Base-by-base conservation (phyloP, 2,797 vertebrate species). In the Enteromius fasciolatus region DNA sequence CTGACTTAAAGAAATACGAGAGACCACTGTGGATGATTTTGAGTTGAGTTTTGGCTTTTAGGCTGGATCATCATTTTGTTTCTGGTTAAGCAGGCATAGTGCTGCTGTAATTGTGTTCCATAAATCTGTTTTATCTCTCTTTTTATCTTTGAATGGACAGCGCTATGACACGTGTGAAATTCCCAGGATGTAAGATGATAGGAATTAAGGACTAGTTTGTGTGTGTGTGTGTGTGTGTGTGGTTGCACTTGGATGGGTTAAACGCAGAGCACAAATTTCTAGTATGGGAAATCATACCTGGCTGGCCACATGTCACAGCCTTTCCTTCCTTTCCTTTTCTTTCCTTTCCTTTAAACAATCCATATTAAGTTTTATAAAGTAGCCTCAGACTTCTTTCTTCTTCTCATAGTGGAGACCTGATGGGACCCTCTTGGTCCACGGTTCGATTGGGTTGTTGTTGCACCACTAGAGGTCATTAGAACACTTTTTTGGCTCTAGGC, bases 131-230 rank as follows among this genome's bases (percentile, higher is more conserved):
- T 48, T 31, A 70, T 59, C 10, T n/a, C n/a, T n/a, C n/a, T 31
- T 70, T 54, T 10, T 54, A 54, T 57, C n/a, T 57, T 20, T 20
- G 59, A 61, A 66, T 54, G 78, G 59, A 57, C 39, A 63, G 69
- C 81, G 46, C 44, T 44, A 67, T 48, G 39, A 36, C 61, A 23
- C 11, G 1, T 25, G 67, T 18, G 54, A 73, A 86, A 86, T 86
- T 88, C 83, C 83, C 85, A 80, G 64, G 81, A 89, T 92, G 64
- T 91, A 91, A 94, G 90, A 89, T 91, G 90, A 92, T 94, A 91
- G 91, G 89, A 89, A 93, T 93, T 89, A 87, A 17, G 87, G 84
- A 86, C 90, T 83, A 41, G 8, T 41, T 9, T 41, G 39, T 41
- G 39, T 41, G 39, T 41, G 39, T 41, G 39, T n/a, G n/a, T n/a